These are phyloP conservation scores for Cephus cinctus DNA, from an alignment of 1,140 invertebrate species.

Conservation along the genomic window DNA sequence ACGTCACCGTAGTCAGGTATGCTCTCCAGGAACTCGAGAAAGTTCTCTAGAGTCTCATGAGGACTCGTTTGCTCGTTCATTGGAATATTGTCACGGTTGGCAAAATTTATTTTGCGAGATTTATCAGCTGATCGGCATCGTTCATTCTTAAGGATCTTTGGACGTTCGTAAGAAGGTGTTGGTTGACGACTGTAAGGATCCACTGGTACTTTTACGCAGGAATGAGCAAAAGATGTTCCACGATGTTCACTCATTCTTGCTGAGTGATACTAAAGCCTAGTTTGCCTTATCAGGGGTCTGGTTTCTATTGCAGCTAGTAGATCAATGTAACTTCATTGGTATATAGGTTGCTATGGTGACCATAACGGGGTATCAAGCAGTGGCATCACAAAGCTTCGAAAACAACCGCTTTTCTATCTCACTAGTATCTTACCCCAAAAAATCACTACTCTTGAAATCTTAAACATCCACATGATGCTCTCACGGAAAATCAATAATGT, in stretches of 20 bases:
- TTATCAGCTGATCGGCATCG: constrained; percentile 30
- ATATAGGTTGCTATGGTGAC: neutral
- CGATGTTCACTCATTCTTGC: constrained; percentile 46
- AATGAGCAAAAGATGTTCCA: constrained; percentile 53
- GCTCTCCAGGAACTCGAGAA: constrained; percentile 66
- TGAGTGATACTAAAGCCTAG: too few relatives aligned
- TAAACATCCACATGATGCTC: too few relatives aligned
- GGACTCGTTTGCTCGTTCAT: constrained; percentile 20
- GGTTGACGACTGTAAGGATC: constrained; percentile 66
- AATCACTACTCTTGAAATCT: too few relatives aligned
- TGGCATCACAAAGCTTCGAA: neutral
- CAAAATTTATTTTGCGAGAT: constrained; percentile 28
- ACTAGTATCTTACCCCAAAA: neutral
- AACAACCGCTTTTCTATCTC: neutral
- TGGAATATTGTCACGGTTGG: neutral
- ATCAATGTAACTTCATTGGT: neutral
- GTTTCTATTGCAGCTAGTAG: too few relatives aligned
- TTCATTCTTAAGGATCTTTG: constrained; percentile 40
- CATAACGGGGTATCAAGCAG: neutral
- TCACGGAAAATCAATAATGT: too few relatives aligned
- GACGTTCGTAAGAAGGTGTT: constrained; percentile 64
- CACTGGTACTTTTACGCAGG: constrained; percentile 65
- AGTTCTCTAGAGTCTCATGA: constrained; percentile 51
- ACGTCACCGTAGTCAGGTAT: constrained; percentile 71
- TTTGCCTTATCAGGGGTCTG: too few relatives aligned